Evolutionary conservation across 2,888 invertebrate genomes (phyloP).

Genomic region (Epinotia brunnichana): DNA sequence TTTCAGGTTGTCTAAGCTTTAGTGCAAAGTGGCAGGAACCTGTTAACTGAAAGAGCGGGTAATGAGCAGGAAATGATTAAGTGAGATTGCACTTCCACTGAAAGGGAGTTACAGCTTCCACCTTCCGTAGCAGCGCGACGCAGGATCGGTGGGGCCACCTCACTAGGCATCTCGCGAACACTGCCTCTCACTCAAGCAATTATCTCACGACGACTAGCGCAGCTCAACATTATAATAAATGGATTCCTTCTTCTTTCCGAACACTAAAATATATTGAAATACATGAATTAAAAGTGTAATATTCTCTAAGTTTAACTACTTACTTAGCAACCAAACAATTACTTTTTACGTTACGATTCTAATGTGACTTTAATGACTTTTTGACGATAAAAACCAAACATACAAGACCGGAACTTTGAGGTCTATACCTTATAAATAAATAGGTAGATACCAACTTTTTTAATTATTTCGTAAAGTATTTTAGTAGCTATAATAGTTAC

Average conservation of each 20-base stretch:
- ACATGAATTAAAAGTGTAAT: too few relatives aligned
- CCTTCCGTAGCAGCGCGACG: conserved; percentile 19
- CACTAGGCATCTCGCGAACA: conserved; percentile 2
- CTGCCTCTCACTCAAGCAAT: conserved; percentile 2
- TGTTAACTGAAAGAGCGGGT: conserved; percentile 44
- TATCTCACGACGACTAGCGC: background rate
- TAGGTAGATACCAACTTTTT: too few relatives aligned
- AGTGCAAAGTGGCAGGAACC: conserved; percentile 27
- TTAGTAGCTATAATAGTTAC: too few relatives aligned
- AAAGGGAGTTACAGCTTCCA: conserved; percentile 37
- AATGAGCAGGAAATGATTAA: conserved; percentile 45
- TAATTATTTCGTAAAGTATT: too few relatives aligned
- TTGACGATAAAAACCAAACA: too few relatives aligned
- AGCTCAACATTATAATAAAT: background rate
- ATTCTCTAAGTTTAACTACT: too few relatives aligned
- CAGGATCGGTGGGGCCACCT: background rate
- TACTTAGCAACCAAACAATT: too few relatives aligned
- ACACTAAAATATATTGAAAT: too few relatives aligned
- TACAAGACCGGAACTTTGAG: too few relatives aligned
- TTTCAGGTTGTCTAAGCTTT: conserved; percentile 26
- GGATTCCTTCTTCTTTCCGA: background rate
- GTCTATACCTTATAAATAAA: too few relatives aligned
- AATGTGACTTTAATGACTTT: too few relatives aligned
- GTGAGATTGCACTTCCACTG: conserved; percentile 44
- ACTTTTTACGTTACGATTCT: too few relatives aligned